Percentiles rank a stretch among this genome's conserved stretches.
Evolutionary conservation across 2,113 vertebrate species (phyloP).

Genomic region (Gila orcuttii): DNA sequence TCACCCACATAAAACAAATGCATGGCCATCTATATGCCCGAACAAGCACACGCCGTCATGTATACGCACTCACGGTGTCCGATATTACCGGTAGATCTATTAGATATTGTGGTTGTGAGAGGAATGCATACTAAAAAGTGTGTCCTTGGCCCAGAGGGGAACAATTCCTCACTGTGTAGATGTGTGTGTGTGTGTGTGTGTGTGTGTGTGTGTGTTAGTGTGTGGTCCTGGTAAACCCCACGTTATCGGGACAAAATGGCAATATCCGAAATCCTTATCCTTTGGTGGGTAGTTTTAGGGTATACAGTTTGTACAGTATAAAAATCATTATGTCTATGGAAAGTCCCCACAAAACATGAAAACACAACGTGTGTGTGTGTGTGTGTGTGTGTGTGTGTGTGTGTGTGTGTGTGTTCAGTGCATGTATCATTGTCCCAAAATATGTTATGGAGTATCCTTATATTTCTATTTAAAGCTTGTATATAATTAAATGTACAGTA

Average conservation of each 20-base stretch:
- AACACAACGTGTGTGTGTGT: too few species aligned
- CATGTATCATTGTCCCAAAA: not conserved
- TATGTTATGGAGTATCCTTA: not conserved
- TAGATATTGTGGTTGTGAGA: slow-evolving; percentile 22
- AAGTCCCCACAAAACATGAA: too few species aligned
- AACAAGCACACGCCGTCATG: slow-evolving; percentile 6
- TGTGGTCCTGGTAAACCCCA: too few species aligned
- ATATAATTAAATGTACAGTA: not conserved
- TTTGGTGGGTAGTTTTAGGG: too few species aligned
- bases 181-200: not conserved
- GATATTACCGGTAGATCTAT: slow-evolving; percentile 26
- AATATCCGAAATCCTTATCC: too few species aligned
- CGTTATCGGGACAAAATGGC: too few species aligned
- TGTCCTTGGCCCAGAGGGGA: slow-evolving; percentile 43
- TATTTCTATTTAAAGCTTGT: not conserved
- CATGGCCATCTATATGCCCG: slow-evolving; percentile 18
- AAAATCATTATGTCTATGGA: too few species aligned
- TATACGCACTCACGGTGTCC: slow-evolving; percentile 13
- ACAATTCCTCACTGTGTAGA: not conserved
- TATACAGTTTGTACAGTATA: too few species aligned
- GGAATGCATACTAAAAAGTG: slow-evolving; percentile 31
- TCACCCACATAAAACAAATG: slow-evolving; percentile 43
- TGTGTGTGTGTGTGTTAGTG: not conserved
- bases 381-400: not conserved
- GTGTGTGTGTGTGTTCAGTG: not conserved